Conservation (phyloP, 2,888 invertebrate genomes). For the Malthinus seriepunctatus region DNA sequence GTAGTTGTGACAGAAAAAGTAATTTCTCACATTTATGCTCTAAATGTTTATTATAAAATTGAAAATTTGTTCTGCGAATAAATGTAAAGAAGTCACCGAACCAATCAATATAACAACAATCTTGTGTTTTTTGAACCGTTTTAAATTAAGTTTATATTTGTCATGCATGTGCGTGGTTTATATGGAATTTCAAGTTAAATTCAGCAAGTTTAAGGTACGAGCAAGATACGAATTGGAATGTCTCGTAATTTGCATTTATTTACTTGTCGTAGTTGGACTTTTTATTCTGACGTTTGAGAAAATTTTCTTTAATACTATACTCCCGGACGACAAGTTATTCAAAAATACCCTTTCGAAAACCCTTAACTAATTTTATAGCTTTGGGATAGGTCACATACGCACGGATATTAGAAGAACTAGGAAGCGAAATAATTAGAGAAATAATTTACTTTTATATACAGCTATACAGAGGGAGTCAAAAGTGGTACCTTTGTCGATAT, state of each 20-base stretch:
- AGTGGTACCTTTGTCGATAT: too few relatives aligned
- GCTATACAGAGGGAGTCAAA: too few relatives aligned
- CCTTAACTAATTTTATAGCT: too few relatives aligned
- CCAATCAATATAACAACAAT: constrained; percentile 13
- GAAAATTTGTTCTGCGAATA: constrained; percentile 21
- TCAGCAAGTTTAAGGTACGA: constrained; percentile 3
- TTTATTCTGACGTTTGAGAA: too few relatives aligned
- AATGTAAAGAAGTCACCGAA: constrained; percentile 15
- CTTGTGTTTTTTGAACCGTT: constrained; percentile 13
- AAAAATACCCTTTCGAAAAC: too few relatives aligned
- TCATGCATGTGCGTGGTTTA: constrained; percentile 22
- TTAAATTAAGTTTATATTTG: constrained; percentile 21
- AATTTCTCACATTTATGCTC: constrained; percentile 24
- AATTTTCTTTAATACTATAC: too few relatives aligned
- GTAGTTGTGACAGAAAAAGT: constrained; percentile 13
- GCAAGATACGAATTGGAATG: constrained; percentile 16
- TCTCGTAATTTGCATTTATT: neutral
- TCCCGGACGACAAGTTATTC: too few relatives aligned
- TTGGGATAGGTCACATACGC: too few relatives aligned
- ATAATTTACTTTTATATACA: too few relatives aligned
- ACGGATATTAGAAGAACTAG: too few relatives aligned
- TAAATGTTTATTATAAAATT: constrained; percentile 19
- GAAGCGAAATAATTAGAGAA: too few relatives aligned
- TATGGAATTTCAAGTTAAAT: constrained; percentile 12
- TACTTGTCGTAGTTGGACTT: too few relatives aligned